Evolutionary conservation across 1,140 invertebrate genomes (phyloP).

Genomic region (Centruroides vittatus): DNA sequence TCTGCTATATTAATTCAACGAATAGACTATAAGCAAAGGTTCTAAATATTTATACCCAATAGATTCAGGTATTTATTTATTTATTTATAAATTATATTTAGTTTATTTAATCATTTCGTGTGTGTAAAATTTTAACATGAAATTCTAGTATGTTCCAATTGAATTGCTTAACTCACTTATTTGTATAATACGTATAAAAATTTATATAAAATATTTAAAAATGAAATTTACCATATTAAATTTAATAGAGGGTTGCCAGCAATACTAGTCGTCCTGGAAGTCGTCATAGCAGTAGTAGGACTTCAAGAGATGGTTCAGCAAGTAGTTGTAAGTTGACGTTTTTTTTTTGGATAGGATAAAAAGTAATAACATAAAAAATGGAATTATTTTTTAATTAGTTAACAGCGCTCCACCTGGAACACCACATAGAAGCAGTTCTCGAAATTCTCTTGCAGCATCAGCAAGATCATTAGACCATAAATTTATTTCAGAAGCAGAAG

Average conservation of each 20-base stretch:
- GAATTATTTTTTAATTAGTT: not conserved
- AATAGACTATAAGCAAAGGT: too few species aligned
- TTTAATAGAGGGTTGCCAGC: slow-evolving; percentile 28
- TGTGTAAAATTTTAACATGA: too few species aligned
- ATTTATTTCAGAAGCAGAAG: slow-evolving; percentile 11
- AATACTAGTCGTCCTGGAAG: slow-evolving; percentile 22
- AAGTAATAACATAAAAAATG: not conserved
- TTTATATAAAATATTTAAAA: too few species aligned
- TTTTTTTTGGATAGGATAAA: slow-evolving; percentile 1
- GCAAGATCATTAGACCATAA: slow-evolving; percentile 14
- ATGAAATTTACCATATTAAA: not conserved
- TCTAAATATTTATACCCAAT: too few species aligned
- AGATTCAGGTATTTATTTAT: too few species aligned
- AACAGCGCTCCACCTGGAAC: not conserved
- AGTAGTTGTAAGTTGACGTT: slow-evolving; percentile 21
- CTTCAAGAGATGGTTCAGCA: slow-evolving; percentile 25
- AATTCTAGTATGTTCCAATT: too few species aligned
- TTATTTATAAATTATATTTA: too few species aligned
- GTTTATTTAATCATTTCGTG: too few species aligned
- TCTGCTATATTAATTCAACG: too few species aligned
- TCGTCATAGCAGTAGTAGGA: slow-evolving; percentile 28
- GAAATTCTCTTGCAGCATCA: slow-evolving; percentile 6
- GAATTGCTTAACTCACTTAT: too few species aligned
- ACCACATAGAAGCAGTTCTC: slow-evolving; percentile 6
- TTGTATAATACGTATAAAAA: too few species aligned